Percentiles rank a stretch among this genome's conserved stretches.
These are phyloP conservation scores for Ephestia elutella DNA, from an alignment of 1,140 invertebrate genomes.

Conservation along the genomic window DNA sequence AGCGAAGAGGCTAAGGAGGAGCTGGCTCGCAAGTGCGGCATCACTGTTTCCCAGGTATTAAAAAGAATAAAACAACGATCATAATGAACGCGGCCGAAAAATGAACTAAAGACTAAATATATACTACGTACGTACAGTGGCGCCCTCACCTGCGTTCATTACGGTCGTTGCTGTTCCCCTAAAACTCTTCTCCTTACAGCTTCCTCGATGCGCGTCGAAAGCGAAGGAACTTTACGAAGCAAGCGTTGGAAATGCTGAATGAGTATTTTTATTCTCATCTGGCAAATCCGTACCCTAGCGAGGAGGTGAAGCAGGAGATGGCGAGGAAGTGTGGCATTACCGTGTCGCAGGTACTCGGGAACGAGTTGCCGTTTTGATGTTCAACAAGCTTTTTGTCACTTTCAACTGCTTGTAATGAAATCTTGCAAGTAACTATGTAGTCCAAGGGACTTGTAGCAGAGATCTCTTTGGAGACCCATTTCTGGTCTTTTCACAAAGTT, in stretches of 20 bases:
- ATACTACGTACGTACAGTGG: no score
- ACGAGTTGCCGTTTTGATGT: background rate
- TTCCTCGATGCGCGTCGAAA: constrained; percentile 99
- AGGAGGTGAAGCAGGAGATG: constrained; percentile 99
- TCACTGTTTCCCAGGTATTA: constrained; percentile 85
- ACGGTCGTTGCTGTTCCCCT: no score
- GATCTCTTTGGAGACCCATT: no score
- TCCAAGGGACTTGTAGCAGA: no score
- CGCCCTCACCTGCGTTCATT: no score
- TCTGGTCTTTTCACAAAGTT: no score
- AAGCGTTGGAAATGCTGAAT: constrained; percentile 98
- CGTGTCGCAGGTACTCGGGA: constrained; percentile 76
- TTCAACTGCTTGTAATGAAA: no score
- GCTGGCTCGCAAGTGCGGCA: constrained; percentile 98
- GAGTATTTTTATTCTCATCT: constrained; percentile 77
- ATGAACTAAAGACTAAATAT: no score
- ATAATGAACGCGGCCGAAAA: no score
- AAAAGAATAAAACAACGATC: background rate
- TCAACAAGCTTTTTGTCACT: no score
- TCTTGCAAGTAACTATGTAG: no score
- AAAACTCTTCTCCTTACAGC: constrained; percentile 67
- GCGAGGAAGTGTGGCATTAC: constrained; percentile 99
- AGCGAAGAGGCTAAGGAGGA: constrained; percentile 99
- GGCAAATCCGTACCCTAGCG: constrained; percentile 76
- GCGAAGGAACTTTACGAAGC: constrained; percentile 99